Base-by-base conservation (phyloP, 1,140 invertebrate species). In the Drosophila repleta region DNA sequence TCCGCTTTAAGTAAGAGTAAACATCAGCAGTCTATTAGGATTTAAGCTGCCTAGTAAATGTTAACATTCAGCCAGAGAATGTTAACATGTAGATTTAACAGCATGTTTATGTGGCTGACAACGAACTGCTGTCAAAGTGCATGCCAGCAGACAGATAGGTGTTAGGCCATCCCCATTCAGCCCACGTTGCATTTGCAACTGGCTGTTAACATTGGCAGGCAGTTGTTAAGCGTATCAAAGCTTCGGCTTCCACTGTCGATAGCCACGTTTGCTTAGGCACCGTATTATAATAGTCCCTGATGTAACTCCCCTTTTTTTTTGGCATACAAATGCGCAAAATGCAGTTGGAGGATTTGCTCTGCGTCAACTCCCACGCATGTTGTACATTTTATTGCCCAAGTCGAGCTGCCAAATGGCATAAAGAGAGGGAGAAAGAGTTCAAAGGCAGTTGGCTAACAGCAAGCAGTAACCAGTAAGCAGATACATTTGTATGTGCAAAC, bases 331-430 rank as follows among this genome's bases (percentile, higher is more conserved):
- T 76, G 78, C 70, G 67, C 71, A 79, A 78, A 64, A 76, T 85
- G 82, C 74, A 78, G 67, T 37, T 49, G 53, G 46, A 53, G 49
- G 18, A 32, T 35, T 60, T 55, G 26, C 43, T 17, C 35, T 39
- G 26, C 58, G 62, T 55, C 53, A 48, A 56, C 52, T 57, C 51
- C 57, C 57, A 69, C 65, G 71, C 78, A 71, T 79, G 79, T 85
- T 87, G 82, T 73, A 85, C 78, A 87, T 87, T 87, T 88, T 88
- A 87, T 87, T 82, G 82, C 78, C 78, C 37, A 20, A 57, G 65
- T 62, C 57, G 46, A 63, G 65, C 48, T 52, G 43, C 48, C 43
- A 20, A 35, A 13, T 7, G 26, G 26, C 46, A 32, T 46, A 58
- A 49, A 13, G 18, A 1, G 20, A 7, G 39, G 2, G 24, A 26